A percentile compares a stretch with the other conserved stretches of the same genome.
These are phyloP conservation scores for Pteropus alecto DNA, from an alignment of 2,113 vertebrate genomes.

Conservation along the genomic window DNA sequence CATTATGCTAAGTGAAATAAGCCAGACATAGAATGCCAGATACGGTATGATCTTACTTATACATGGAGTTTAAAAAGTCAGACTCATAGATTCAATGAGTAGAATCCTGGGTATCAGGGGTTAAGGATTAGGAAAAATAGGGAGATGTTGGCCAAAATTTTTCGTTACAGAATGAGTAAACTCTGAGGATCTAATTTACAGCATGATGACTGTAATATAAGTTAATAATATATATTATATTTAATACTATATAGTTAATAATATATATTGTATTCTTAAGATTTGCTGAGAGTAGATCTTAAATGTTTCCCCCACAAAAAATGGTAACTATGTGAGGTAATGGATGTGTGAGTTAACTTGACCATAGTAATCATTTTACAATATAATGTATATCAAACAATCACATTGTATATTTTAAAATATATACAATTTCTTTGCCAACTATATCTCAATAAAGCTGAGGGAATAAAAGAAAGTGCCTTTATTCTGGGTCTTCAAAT, in stretches of 20 bases:
- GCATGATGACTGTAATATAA: not conserved
- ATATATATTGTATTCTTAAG: not conserved
- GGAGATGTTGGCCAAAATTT: not conserved
- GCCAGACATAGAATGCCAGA: not conserved
- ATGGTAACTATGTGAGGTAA: not conserved
- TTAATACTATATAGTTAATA: not conserved
- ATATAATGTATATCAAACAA: not conserved
- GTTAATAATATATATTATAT: not conserved
- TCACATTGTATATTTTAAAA: not conserved
- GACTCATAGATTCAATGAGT: not conserved
- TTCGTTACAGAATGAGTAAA: not conserved
- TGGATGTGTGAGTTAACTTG: not conserved
- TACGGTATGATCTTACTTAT: not conserved
- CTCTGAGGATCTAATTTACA: not conserved
- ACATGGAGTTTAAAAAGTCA: not conserved
- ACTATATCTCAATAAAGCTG: not conserved
- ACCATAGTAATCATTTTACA: not conserved
- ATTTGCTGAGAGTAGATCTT: not conserved
- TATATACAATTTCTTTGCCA: not conserved
- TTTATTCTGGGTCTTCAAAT: conserved; percentile 15
- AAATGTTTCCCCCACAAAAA: not conserved
- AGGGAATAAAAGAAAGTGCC: not conserved
- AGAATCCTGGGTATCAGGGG: not conserved
- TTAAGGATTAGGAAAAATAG: not conserved
- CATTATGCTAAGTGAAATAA: not conserved